phyloP scores from a whole-genome alignment of 2,113 vertebrate species.

The Mus spicilegus region DNA sequence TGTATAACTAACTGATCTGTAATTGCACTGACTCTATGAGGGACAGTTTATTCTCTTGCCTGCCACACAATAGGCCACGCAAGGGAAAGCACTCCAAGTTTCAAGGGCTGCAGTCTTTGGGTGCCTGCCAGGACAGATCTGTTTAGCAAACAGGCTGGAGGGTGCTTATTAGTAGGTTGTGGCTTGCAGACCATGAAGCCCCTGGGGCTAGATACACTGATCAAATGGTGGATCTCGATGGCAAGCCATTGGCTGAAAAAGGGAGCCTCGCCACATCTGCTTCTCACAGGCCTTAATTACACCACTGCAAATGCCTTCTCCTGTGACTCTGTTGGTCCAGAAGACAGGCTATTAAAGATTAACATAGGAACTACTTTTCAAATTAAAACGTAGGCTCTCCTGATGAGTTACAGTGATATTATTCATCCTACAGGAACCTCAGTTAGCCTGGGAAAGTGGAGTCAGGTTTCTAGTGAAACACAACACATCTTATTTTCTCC shows the following conservation, averaged over 20 bases:
- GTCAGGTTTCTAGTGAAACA: slow-evolving; percentile 76
- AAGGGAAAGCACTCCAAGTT: slow-evolving; percentile 87
- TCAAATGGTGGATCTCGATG: slow-evolving; percentile 86
- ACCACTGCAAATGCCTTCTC: slow-evolving; percentile 80
- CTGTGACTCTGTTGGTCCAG: slow-evolving; percentile 84
- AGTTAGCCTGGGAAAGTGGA: slow-evolving; percentile 77
- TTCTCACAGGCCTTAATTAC: slow-evolving; percentile 85
- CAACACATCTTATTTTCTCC: slow-evolving; percentile 76
- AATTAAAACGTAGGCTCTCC: slow-evolving; percentile 84
- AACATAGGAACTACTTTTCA: slow-evolving; percentile 82
- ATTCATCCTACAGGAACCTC: slow-evolving; percentile 76
- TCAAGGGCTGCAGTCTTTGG: slow-evolving; percentile 87
- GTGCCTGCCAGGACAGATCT: slow-evolving; percentile 88
- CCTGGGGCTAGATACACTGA: slow-evolving; percentile 86
- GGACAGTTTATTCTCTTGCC: slow-evolving; percentile 86
- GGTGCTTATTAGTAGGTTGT: slow-evolving; percentile 89
- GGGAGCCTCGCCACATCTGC: slow-evolving; percentile 73
- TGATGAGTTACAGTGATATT: slow-evolving; percentile 79
- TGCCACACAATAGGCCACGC: slow-evolving; percentile 85
- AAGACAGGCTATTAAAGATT: slow-evolving; percentile 87
- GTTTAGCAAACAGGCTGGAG: slow-evolving; percentile 90
- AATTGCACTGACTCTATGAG: slow-evolving; percentile 87
- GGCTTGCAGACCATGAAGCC: slow-evolving; percentile 87
- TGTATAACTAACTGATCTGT: slow-evolving; percentile 85
- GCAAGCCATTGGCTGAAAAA: slow-evolving; percentile 83